Evolutionary conservation across 2,888 invertebrate species (phyloP), one percentile per base, ranked within the genome.

Genomic region (Idaea dimidiata): DNA sequence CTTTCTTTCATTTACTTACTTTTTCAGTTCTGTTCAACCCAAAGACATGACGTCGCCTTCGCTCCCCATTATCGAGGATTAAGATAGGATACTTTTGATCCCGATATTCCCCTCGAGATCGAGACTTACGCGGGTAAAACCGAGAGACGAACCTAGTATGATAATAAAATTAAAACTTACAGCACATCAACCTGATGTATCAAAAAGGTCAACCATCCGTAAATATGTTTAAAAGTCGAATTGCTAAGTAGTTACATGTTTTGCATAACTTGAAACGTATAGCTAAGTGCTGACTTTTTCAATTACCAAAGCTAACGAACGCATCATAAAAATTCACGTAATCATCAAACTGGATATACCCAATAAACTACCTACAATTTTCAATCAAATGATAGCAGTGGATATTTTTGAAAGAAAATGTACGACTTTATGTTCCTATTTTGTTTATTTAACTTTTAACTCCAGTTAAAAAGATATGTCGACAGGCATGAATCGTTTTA

Each of bases 401-500:
- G 32, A 32, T 32, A 32, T 43, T 43, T 43, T 43, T 8, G 10
- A 43, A 43, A 10, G 6, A 43, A 43, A 43, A 43, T 43, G 6
- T 14, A 8, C 43, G 43, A 43, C 3, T 43, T 43, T 10, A 33
- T 33, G 33, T 14, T 14, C 33, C 14, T 33, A 8, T 3, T 43
- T 43, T 43, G 43, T 43, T 43, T 43, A 43, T 43, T 43, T 43
- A 43, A 14, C 7, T 43, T 43, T 43, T 43, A n/a, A 43, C 43
- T 43, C 43, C 16, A 55, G 54, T 43, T 56, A 56, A 16, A 56
- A 56, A 56, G 54, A 59, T 43, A 14, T 33, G 63, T 53, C 63
- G 56, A 56, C 8, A 17, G 32, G 53, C 57, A 24, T 57, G 61
- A 66, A 62, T 62, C 62, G 62, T 59, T 66, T 63, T 59, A 60